phyloP scores from a whole-genome alignment of 23 tunicate species.

The Ciona savignyi region DNA sequence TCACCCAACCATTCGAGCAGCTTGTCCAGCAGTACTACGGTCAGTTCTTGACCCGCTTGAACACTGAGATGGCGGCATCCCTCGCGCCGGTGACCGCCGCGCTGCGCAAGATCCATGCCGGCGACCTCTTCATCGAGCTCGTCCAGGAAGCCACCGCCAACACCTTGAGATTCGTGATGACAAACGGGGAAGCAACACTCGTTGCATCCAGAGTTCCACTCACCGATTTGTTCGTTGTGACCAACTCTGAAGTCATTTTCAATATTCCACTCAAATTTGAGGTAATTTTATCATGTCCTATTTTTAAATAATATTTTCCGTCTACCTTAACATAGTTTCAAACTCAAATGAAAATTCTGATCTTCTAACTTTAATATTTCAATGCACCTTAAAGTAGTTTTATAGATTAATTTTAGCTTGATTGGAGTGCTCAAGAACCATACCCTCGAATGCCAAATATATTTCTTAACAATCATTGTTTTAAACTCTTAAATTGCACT shows the following conservation, averaged over 20 bases:
- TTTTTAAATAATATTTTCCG: too few species aligned
- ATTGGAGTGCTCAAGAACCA: too few species aligned
- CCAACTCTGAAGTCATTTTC: conserved; percentile 48
- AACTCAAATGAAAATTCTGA: too few species aligned
- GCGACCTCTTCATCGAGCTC: conserved; percentile 54
- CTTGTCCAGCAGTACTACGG: conserved; percentile 37
- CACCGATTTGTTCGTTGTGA: conserved; percentile 42
- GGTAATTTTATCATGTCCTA: conserved; percentile 59
- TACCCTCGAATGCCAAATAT: too few species aligned
- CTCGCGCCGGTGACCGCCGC: conserved; percentile 19
- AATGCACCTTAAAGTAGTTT: too few species aligned
- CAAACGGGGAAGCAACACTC: conserved; percentile 49
- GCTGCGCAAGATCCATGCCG: conserved; percentile 50
- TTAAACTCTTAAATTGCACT: background rate
- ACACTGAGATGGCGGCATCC: background rate
- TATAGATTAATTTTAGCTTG: too few species aligned
- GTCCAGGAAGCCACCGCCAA: conserved; percentile 61
- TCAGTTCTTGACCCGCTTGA: conserved; percentile 5
- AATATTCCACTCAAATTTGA: conserved; percentile 66
- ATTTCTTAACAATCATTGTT: background rate
- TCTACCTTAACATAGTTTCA: too few species aligned
- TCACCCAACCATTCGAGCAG: conserved; percentile 38
- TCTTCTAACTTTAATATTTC: too few species aligned
- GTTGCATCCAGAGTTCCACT: conserved; percentile 30
- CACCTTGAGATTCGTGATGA: conserved; percentile 19